phyloP scores from a whole-genome alignment of 2,113 vertebrate genomes.

The Clarias magur region DNA sequence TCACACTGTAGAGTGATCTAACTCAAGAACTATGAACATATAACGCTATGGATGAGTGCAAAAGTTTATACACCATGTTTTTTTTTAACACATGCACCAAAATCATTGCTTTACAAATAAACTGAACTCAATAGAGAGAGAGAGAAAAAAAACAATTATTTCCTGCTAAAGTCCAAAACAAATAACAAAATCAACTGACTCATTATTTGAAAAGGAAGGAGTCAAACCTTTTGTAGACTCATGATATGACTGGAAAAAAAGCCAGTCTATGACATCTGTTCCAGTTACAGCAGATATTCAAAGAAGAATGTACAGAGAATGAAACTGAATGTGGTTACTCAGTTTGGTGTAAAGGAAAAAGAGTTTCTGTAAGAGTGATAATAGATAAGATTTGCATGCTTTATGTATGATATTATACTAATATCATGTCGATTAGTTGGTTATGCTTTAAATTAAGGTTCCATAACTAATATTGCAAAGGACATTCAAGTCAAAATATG shows the following conservation, averaged over 20 bases:
- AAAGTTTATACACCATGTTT: neutral
- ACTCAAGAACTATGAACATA: neutral
- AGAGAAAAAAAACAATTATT: neutral
- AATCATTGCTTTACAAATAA: neutral
- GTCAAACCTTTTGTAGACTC: neutral
- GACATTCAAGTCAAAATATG: too few species aligned
- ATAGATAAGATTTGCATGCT: neutral
- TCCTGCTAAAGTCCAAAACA: neutral
- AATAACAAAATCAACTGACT: neutral
- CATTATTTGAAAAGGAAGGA: neutral
- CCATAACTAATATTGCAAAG: neutral
- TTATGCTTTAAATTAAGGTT: neutral
- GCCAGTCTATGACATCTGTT: conserved; percentile 5
- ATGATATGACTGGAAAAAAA: neutral
- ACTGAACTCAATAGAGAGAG: neutral
- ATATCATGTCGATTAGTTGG: neutral
- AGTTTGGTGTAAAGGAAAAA: neutral
- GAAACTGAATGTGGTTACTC: neutral
- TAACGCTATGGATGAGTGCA: neutral
- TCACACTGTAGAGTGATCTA: neutral
- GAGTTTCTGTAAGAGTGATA: neutral
- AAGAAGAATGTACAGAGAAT: conserved; percentile 11
- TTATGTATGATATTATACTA: neutral
- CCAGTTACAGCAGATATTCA: conserved; percentile 7
- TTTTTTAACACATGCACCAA: neutral